Base-by-base conservation (phyloP, 92 coral and sea anemone species). In the Scolanthus callimorphus region DNA sequence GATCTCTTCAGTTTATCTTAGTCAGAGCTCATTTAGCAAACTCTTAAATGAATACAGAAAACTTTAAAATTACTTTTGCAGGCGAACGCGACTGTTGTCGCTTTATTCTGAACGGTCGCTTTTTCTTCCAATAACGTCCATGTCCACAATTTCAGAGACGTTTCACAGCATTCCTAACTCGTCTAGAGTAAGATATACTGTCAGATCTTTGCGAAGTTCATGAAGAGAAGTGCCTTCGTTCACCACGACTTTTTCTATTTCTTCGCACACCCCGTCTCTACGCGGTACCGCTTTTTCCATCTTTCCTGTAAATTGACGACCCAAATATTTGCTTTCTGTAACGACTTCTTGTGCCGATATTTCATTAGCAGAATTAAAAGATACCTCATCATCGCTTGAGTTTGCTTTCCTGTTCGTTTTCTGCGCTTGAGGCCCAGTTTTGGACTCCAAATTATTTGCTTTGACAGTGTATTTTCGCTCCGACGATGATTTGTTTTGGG, bases 201-300 rank as follows among this genome's bases (percentile, higher is more conserved):
- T 68, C 23, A 68, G 54, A 20, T 68, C 75, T 43, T 68, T 68
- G 27, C 75, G 75, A 17, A 68, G 25, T 13, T 68, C 75, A 47
- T 68, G 75, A 29, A 68, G 62, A 46, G 64, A 55, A 4, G 75
- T 68, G 0, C 75, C 75, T 54, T 68, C 75, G 27, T 59, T 68
- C 1, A 68, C 57, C 1, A 68, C 75, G 30, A 28, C 11, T 49
- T 68, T 68, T 58, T 68, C 75, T 48, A 68, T 29, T 53, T 68
- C 75, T 27, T 68, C 75, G 44, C 75, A 68, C 2, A 68, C 75
- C 3, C 75, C 75, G 11, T 23, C 47, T 19, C 75, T 51, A n/a
- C 75, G 25, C 2, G 75, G 75, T 12, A 68, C 65, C 6, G 41
- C 41, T 6, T 6, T 6, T 15, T 34, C 41, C 6, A 6, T 15